A percentile compares a stretch with the other conserved stretches of the same genome.
phyloP scores from a whole-genome alignment of 2,888 invertebrate species.

The Rugalucina vietnamica region DNA sequence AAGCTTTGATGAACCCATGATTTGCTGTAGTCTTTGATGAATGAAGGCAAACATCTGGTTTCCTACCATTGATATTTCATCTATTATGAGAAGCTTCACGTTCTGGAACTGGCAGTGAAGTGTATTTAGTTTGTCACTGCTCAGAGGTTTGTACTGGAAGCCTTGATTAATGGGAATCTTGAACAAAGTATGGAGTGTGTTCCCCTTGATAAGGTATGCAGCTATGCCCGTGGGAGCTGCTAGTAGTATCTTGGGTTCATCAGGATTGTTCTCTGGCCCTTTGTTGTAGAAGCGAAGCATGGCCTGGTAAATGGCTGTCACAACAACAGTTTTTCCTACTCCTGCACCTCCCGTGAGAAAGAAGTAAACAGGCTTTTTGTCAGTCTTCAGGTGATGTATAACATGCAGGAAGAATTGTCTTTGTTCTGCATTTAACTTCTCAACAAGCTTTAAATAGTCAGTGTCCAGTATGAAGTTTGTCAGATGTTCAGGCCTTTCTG shows the following conservation, averaged over 20 bases:
- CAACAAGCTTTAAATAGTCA: too few relatives aligned
- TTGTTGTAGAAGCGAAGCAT: slow-evolving; percentile 42
- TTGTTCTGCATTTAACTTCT: background rate
- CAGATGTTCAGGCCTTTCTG: too few relatives aligned
- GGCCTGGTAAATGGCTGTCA: slow-evolving; percentile 32
- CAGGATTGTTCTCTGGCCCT: slow-evolving; percentile 39
- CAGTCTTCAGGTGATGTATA: background rate
- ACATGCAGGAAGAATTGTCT: slow-evolving; percentile 1
- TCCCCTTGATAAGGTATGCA: slow-evolving; percentile 56
- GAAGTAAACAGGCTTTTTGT: slow-evolving; percentile 26
- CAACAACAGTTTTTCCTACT: slow-evolving; percentile 58
- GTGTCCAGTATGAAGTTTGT: too few relatives aligned
- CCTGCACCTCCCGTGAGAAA: slow-evolving; percentile 63
- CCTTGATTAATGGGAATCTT: slow-evolving; percentile 47
- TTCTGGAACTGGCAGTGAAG: slow-evolving; percentile 26
- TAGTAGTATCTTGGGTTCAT: slow-evolving; percentile 39
- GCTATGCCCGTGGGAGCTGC: slow-evolving; percentile 66
- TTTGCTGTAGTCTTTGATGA: slow-evolving; percentile 57
- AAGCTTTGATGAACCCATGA: slow-evolving; percentile 35
- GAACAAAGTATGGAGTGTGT: slow-evolving; percentile 55
- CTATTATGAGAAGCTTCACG: slow-evolving; percentile 59
- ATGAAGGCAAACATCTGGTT: slow-evolving; percentile 57
- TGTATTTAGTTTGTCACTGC: slow-evolving; percentile 53
- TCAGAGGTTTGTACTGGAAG: slow-evolving; percentile 55
- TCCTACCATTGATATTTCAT: slow-evolving; percentile 70